phyloP scores from a whole-genome alignment of 64 coral and sea anemone species.

The Astreopora myriophthalma region DNA sequence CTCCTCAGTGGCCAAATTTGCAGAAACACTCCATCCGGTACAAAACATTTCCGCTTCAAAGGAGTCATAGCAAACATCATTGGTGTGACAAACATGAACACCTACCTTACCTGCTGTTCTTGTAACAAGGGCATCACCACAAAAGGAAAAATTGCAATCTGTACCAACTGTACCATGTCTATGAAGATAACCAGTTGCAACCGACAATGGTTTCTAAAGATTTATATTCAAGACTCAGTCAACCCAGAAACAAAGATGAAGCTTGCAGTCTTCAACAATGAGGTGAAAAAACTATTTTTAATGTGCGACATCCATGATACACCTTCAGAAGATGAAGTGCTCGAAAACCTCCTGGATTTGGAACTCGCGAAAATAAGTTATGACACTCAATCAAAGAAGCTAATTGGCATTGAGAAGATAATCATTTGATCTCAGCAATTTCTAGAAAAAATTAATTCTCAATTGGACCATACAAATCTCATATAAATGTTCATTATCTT shows the following conservation, averaged over 20 bases:
- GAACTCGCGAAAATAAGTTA: too few relatives aligned
- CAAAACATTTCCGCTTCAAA: background rate
- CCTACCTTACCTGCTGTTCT: conserved; percentile 36
- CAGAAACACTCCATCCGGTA: background rate
- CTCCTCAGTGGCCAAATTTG: conserved; percentile 8
- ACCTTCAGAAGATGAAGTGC: too few relatives aligned
- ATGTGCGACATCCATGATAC: background rate
- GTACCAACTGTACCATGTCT: conserved; percentile 64
- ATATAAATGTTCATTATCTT: background rate
- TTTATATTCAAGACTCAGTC: conserved; percentile 32
- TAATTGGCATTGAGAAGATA: background rate
- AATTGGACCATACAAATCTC: background rate
- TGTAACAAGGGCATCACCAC: conserved; percentile 59
- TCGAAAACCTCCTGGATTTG: too few relatives aligned
- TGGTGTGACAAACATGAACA: conserved; percentile 52
- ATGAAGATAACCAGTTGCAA: conserved; percentile 43
- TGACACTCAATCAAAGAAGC: too few relatives aligned
- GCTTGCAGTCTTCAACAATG: background rate
- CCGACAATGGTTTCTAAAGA: conserved; percentile 48
- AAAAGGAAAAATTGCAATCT: conserved; percentile 61
- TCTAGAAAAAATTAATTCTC: background rate
- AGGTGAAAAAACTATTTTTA: background rate
- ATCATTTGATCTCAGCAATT: background rate
- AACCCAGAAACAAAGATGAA: background rate
- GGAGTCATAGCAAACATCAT: conserved; percentile 12